phyloP scores from a whole-genome alignment of 2,113 vertebrate genomes.

The Microtus montanus region DNA sequence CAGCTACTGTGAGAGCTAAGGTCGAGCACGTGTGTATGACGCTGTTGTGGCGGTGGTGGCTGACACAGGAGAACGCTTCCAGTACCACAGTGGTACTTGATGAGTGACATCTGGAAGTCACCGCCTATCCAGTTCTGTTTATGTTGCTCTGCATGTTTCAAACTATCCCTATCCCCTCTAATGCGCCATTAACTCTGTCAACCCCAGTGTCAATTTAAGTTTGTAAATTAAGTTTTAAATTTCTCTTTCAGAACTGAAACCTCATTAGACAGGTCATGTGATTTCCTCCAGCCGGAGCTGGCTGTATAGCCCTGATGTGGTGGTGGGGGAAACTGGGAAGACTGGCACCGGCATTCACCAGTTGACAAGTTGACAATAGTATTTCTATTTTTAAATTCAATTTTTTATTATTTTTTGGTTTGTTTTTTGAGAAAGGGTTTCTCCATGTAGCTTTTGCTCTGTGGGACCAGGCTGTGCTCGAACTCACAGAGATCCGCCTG shows the following conservation, averaged over 20 bases:
- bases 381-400: too few relatives aligned
- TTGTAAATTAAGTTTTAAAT: background rate
- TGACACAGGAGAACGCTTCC: background rate
- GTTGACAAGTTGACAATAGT: background rate
- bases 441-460: too few relatives aligned
- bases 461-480: too few relatives aligned
- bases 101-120: background rate
- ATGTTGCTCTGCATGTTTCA: background rate
- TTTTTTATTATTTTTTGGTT: too few relatives aligned
- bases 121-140: background rate
- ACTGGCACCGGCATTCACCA: background rate
- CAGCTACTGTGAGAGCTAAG: background rate
- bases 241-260: slow-evolving; percentile 11
- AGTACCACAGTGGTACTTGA: background rate
- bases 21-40: background rate
- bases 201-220: background rate
- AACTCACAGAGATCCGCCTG: too few relatives aligned
- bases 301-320: background rate
- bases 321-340: background rate
- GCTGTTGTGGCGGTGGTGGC: rapidly evolving
- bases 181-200: background rate
- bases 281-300: too few relatives aligned
- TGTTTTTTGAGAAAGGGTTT: too few relatives aligned
- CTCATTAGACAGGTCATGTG: background rate
- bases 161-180: background rate